These are phyloP conservation scores for Artemia sinica DNA, from an alignment of 2,888 invertebrate species.

Conservation along the genomic window DNA sequence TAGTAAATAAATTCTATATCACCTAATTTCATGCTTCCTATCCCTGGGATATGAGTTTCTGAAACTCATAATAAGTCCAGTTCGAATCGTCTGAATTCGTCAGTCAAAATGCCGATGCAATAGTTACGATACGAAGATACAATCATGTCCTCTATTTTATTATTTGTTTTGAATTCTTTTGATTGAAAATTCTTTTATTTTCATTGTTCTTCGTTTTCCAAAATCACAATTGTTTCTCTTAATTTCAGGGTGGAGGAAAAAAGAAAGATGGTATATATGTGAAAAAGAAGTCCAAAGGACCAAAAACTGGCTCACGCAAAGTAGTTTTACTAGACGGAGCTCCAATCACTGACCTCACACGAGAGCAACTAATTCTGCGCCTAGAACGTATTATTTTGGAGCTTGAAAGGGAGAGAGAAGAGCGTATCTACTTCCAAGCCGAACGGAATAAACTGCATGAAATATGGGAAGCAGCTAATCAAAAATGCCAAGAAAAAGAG, in stretches of 20 bases:
- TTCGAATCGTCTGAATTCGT: too few relatives aligned
- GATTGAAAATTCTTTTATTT: too few relatives aligned
- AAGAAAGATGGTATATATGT: neutral
- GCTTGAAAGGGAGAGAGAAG: conserved; percentile 81
- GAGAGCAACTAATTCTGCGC: conserved; percentile 80
- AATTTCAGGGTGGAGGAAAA: neutral
- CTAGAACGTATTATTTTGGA: conserved; percentile 68
- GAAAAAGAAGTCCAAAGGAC: neutral
- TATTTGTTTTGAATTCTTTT: too few relatives aligned
- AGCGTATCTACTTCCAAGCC: conserved; percentile 82
- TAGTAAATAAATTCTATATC: too few relatives aligned
- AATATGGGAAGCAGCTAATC: conserved; percentile 86
- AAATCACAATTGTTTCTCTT: too few relatives aligned
- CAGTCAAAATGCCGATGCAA: too few relatives aligned
- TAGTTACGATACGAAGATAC: too few relatives aligned
- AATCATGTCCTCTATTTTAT: too few relatives aligned
- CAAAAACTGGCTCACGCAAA: conserved; percentile 14
- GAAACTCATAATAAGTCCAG: too few relatives aligned
- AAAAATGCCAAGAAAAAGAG: conserved; percentile 33
- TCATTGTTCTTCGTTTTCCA: too few relatives aligned
- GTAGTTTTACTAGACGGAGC: conserved; percentile 55
- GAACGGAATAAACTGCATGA: conserved; percentile 84
- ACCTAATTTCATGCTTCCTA: too few relatives aligned
- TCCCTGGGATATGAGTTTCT: too few relatives aligned
- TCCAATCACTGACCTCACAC: conserved; percentile 74